A percentile compares a stretch with the other conserved stretches of the same genome.
phyloP scores from a whole-genome alignment of 2,888 invertebrate genomes.

The Amphimallon solstitiale region DNA sequence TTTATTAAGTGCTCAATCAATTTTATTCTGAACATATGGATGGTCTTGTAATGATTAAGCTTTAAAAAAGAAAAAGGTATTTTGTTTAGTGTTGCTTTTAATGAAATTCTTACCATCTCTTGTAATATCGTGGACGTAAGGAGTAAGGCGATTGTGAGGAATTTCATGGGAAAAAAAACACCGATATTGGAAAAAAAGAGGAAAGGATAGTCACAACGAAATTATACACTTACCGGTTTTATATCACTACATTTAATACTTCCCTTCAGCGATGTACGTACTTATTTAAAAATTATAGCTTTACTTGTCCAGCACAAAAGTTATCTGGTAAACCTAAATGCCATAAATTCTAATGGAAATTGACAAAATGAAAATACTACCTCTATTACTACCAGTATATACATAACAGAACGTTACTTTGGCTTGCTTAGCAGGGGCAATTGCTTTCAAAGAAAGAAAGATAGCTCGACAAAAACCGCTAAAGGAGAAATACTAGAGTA shows the following conservation, averaged over 20 bases:
- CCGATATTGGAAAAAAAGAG: too few species aligned
- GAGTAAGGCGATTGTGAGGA: too few species aligned
- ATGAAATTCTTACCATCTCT: too few species aligned
- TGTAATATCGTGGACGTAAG: too few species aligned
- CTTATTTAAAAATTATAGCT: constrained; percentile 29
- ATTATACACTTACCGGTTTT: constrained; percentile 28
- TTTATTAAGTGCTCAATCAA: too few species aligned
- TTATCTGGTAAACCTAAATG: constrained; percentile 19
- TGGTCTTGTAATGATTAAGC: too few species aligned
- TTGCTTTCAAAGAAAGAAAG: constrained; percentile 7
- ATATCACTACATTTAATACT: constrained; percentile 28
- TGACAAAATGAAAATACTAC: constrained; percentile 29
- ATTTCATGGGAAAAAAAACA: too few species aligned
- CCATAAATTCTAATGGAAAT: constrained; percentile 30
- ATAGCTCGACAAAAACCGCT: constrained; percentile 5
- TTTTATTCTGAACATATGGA: too few species aligned
- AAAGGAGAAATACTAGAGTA: constrained; percentile 7
- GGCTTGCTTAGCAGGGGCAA: constrained; percentile 5
- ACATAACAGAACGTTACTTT: constrained; percentile 22
- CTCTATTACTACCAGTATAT: neutral
- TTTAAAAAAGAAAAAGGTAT: too few species aligned
- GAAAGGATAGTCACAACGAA: neutral
- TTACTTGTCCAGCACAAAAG: constrained; percentile 18
- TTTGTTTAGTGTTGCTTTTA: too few species aligned
- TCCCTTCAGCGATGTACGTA: constrained; percentile 26